phyloP scores from a whole-genome alignment of 2,888 invertebrate species.

The Drosophila differens region DNA sequence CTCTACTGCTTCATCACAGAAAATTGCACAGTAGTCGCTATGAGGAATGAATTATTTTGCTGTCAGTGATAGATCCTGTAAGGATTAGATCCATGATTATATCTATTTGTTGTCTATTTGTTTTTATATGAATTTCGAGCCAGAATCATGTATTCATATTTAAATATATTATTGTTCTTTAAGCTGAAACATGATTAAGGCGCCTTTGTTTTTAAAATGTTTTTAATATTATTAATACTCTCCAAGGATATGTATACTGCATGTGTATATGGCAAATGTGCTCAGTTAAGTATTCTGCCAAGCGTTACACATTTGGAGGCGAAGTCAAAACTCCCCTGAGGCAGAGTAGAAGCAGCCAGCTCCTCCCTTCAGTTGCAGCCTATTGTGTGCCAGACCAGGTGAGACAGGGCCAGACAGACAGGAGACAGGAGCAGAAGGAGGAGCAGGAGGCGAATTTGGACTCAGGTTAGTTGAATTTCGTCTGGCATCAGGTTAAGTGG shows the following conservation, averaged over 20 bases:
- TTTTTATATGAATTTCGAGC: background rate
- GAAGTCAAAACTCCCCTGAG: too few relatives aligned
- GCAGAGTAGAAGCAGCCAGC: background rate
- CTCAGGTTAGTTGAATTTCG: background rate
- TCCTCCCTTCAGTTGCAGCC: constrained; percentile 14
- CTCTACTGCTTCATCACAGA: too few relatives aligned
- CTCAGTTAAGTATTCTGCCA: background rate
- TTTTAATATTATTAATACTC: background rate
- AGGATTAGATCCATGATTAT: too few relatives aligned
- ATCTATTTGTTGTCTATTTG: too few relatives aligned
- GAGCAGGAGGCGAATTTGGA: too few relatives aligned
- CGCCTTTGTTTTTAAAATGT: too few relatives aligned
- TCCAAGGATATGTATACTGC: background rate
- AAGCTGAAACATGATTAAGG: too few relatives aligned
- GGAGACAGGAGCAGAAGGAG: background rate
- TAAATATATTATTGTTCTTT: background rate
- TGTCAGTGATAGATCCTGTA: too few relatives aligned
- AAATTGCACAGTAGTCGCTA: too few relatives aligned
- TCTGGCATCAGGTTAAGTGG: constrained; percentile 60
- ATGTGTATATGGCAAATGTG: background rate
- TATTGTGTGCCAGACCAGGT: constrained; percentile 42
- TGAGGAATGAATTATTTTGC: too few relatives aligned
- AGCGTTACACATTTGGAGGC: background rate
- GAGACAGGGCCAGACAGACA: constrained; percentile 1
- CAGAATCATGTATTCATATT: background rate